Conservation (phyloP, 1,140 invertebrate species). For the Panagrolaimus sp. region DNA sequence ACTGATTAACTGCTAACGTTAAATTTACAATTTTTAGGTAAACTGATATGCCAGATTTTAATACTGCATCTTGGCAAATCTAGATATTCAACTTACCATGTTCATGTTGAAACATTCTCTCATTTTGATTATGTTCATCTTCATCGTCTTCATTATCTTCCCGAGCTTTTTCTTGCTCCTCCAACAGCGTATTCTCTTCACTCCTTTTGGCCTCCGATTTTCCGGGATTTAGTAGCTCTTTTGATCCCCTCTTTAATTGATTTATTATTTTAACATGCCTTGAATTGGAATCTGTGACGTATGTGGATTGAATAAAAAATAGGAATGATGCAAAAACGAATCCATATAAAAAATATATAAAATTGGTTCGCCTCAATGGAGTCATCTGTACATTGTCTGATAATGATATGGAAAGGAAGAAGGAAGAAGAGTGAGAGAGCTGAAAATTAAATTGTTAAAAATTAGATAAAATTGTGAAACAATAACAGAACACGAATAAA, state of each 20-base stretch:
- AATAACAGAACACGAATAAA: too few species aligned
- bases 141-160: not conserved
- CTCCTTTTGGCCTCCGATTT: not conserved
- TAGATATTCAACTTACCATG: not conserved
- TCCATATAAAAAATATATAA: constrained; percentile 1
- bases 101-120: constrained; percentile 11
- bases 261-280: not conserved
- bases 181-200: not conserved
- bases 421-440: too few species aligned
- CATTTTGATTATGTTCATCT: constrained; percentile 3
- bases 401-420: too few species aligned
- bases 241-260: not conserved
- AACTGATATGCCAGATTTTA: too few species aligned
- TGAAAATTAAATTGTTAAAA: too few species aligned
- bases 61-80: too few species aligned
- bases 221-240: not conserved
- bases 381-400: not conserved
- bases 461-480: not conserved
- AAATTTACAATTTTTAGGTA: too few species aligned
- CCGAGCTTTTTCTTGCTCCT: not conserved
- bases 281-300: too few species aligned
- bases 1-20: too few species aligned
- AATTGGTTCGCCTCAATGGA: not conserved
- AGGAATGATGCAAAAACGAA: constrained; percentile 1
- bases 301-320: constrained; percentile 6